These are phyloP conservation scores for Sisyra terminalis DNA, from an alignment of 2,888 invertebrate species.

Conservation along the genomic window DNA sequence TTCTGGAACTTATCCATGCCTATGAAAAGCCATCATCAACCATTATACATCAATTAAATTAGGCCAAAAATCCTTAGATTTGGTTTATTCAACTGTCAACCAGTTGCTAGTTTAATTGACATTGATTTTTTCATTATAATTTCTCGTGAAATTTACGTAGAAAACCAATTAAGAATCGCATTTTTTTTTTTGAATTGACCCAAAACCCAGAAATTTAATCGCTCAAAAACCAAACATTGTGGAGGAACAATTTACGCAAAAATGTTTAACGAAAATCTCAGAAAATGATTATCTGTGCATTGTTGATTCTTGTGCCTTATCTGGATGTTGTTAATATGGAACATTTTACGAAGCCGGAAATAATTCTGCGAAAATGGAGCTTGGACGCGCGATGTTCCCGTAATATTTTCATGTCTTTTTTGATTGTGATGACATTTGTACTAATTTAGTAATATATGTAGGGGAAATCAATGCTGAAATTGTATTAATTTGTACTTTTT, in stretches of 20 bases:
- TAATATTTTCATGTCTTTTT: background rate
- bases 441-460: background rate
- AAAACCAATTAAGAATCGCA: background rate
- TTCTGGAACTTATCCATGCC: no score
- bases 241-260: background rate
- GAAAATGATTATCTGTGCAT: background rate
- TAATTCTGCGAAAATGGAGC: background rate
- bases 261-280: background rate
- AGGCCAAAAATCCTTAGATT: no score
- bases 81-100: no score
- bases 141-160: no score
- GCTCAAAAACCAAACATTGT: background rate
- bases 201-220: no score
- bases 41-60: no score
- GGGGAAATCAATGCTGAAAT: background rate
- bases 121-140: no score
- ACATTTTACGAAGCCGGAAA: background rate
- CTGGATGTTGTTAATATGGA: background rate
- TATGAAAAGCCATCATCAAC: no score
- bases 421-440: background rate
- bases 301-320: no score
- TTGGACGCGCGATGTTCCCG: background rate
- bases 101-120: no score
- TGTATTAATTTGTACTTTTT: slow-evolving; percentile 13
- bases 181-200: no score